These are phyloP conservation scores for Alligator sinensis DNA, from an alignment of 2,113 vertebrate genomes.

Conservation along the genomic window DNA sequence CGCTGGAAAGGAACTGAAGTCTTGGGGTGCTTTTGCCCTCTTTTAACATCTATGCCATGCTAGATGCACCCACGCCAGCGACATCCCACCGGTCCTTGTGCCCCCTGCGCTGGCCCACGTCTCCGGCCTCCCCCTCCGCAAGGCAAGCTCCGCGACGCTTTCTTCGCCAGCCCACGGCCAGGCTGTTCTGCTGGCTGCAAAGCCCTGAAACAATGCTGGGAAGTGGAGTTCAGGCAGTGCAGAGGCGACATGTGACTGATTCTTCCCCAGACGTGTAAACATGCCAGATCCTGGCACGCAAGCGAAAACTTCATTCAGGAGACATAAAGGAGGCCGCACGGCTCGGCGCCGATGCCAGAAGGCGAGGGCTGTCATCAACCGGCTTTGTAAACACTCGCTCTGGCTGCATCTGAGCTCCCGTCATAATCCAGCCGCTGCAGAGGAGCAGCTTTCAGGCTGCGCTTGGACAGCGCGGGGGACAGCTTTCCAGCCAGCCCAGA, in stretches of 20 bases:
- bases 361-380: not conserved
- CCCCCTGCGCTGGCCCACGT: accelerated
- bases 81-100: not conserved
- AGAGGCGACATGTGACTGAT: accelerated
- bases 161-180: not conserved
- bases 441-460: not conserved
- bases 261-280: accelerated
- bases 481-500: not conserved
- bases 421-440: not conserved
- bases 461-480: accelerated
- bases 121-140: not conserved
- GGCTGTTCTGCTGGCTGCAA: not conserved
- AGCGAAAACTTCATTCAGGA: not conserved
- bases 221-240: not conserved
- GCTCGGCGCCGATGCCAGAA: not conserved
- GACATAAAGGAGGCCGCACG: not conserved
- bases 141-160: not conserved
- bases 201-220: accelerated
- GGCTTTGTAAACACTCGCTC: accelerated
- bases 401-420: accelerated
- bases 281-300: accelerated
- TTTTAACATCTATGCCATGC: too few species aligned
- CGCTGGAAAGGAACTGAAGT: accelerated
- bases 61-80: too few species aligned
- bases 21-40: not conserved